Conservation (phyloP, 2,113 vertebrate species). For the Anthoscopus minutus region DNA sequence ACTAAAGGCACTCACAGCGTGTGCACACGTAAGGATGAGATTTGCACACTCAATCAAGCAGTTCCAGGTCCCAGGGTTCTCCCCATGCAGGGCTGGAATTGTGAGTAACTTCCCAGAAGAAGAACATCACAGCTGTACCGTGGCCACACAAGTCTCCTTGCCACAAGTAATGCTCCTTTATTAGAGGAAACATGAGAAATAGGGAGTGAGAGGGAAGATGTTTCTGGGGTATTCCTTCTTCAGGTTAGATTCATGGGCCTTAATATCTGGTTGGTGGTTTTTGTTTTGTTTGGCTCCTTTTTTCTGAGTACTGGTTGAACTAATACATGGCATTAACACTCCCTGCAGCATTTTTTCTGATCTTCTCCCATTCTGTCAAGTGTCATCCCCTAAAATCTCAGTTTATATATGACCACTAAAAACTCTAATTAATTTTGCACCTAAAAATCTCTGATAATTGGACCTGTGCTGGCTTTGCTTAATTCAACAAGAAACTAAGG, state of each 20-base stretch:
- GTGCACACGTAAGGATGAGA: not conserved
- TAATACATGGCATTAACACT: not conserved
- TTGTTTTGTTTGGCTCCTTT: not conserved
- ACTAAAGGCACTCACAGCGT: not conserved
- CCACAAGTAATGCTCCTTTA: not conserved
- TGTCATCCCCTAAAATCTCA: not conserved
- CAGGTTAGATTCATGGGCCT: not conserved
- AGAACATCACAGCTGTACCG: not conserved
- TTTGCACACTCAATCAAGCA: not conserved
- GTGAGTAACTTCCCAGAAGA: not conserved
- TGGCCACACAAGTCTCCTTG: not conserved
- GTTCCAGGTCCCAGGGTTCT: not conserved
- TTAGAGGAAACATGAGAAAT: not conserved
- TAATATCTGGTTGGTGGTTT: not conserved
- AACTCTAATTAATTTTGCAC: not conserved
- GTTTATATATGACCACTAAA: not conserved
- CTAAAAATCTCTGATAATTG: not conserved
- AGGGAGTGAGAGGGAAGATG: not conserved
- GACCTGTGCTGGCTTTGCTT: not conserved
- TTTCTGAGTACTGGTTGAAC: not conserved
- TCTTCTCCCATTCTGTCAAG: not conserved
- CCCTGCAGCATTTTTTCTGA: not conserved
- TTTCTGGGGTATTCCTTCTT: not conserved
- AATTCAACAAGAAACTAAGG: not conserved
- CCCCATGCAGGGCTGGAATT: not conserved